A percentile compares a stretch with the other conserved stretches of the same genome.
Evolutionary conservation across 1,140 invertebrate species (phyloP).

Genomic region (Antheraea mylitta): DNA sequence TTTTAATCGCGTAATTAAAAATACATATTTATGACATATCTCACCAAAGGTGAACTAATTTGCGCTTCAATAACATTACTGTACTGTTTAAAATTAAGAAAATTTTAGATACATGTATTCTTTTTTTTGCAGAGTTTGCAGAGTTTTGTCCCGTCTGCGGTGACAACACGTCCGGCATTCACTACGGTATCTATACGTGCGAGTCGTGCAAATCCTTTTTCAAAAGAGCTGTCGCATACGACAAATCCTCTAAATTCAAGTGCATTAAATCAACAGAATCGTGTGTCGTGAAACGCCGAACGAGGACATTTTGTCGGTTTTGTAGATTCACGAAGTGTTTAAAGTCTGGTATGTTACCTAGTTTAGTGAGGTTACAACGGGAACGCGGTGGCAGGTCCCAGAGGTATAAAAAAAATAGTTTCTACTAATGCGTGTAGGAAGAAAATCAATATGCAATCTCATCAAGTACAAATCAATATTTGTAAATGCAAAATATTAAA

Average conservation of each 20-base stretch:
- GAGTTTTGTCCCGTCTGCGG: slow-evolving; percentile 25
- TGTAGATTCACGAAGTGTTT: slow-evolving; percentile 27
- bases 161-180: slow-evolving; percentile 16
- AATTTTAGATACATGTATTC: background rate
- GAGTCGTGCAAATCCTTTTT: slow-evolving; percentile 31
- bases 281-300: background rate
- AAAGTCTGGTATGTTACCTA: slow-evolving; percentile 20
- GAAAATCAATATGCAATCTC: too few species aligned
- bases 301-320: slow-evolving; percentile 8
- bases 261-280: background rate
- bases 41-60: too few species aligned
- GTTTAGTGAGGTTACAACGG: slow-evolving; percentile 13
- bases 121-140: background rate
- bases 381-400: slow-evolving; percentile 15
- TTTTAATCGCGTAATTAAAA: too few species aligned
- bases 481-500: too few species aligned
- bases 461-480: too few species aligned
- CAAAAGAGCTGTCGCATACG: slow-evolving; percentile 10
- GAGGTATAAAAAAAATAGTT: slow-evolving; percentile 6
- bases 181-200: slow-evolving; percentile 27
- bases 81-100: too few species aligned
- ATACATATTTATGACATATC: too few species aligned
- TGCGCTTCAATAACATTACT: too few species aligned
- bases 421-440: too few species aligned
- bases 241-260: background rate